Base-by-base conservation (phyloP, 2,888 invertebrate genomes). In the Caenorhabditis angaria region DNA sequence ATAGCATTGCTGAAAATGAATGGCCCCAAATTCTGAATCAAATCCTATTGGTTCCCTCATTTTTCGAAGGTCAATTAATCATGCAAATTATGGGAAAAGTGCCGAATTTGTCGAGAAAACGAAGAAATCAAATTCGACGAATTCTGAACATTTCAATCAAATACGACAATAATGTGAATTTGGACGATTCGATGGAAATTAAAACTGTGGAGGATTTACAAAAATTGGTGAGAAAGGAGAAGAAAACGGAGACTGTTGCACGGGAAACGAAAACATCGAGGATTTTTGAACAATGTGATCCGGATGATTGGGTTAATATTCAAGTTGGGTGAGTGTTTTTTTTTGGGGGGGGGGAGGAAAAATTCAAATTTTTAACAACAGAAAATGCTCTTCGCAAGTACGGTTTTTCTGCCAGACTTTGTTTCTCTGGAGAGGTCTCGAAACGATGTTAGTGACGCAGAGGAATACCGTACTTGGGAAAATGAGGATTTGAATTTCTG, bases 181-280 rank as follows among this genome's bases (percentile, higher is more conserved):
- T 6, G 25, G 28, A 28, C 10, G 28, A 58, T 41, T 28, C 57
- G 27, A 25, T 27, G 25, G 32, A 29, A 2, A 53, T 64, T 18
- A 66, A 51, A n/a, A 72, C 72, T 12, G 68, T 68, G n/a, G 53
- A 66, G 18, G 72, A 72, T 50, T 25, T 72, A 35, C 72, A 67
- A 14, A 64, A 54, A 32, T n/a, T 72, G 22, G 4, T 64, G 54
- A 71, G 53, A 55, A 12, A 10, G 22, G 60, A 24, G 25, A 1
- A 24, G 54, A 10, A n/a, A n/a, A n/a, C n/a, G n/a, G n/a, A n/a
- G n/a, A n/a, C n/a, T n/a, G n/a, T n/a, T n/a, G n/a, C n/a, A n/a
- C n/a, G n/a, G n/a, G n/a, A n/a, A n/a, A n/a, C n/a, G n/a, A n/a
- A n/a, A n/a, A n/a, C n/a, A n/a, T n/a, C n/a, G n/a, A n/a, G n/a